These are phyloP conservation scores for Tangara arthus DNA, from an alignment of 2,797 vertebrate species.

Conservation along the genomic window DNA sequence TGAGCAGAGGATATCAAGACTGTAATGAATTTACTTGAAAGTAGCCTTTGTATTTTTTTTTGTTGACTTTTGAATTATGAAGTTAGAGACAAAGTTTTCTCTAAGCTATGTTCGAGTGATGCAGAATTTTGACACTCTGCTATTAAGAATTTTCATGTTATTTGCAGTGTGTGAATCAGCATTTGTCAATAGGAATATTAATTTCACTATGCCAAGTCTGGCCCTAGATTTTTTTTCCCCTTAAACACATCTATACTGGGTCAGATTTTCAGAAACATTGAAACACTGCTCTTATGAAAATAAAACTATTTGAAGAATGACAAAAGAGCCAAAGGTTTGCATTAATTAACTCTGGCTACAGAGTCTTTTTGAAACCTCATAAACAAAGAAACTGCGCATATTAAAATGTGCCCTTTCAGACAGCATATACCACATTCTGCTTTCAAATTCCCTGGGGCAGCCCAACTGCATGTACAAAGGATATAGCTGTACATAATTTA, in stretches of 20 bases:
- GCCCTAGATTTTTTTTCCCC: neutral
- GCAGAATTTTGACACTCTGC: neutral
- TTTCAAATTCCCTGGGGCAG: neutral
- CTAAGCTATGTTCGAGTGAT: neutral
- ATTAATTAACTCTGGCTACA: neutral
- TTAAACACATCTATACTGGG: neutral
- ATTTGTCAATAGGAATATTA: neutral
- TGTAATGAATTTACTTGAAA: neutral
- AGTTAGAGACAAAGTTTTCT: neutral
- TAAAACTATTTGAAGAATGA: neutral
- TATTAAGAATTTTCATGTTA: neutral
- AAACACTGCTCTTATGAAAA: neutral
- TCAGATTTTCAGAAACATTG: neutral
- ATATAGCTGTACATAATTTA: neutral
- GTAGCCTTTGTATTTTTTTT: neutral
- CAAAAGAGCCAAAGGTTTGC: neutral
- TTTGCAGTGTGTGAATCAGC: neutral
- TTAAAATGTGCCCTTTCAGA: constrained; percentile 37
- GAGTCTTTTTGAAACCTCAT: neutral
- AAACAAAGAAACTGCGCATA: neutral
- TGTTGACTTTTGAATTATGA: neutral
- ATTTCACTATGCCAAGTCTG: neutral
- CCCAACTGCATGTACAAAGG: neutral
- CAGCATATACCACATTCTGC: neutral
- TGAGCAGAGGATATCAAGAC: neutral